These are phyloP conservation scores for Phrynocephalus versicolor DNA, from an alignment of 2,113 vertebrate species.

Conservation along the genomic window DNA sequence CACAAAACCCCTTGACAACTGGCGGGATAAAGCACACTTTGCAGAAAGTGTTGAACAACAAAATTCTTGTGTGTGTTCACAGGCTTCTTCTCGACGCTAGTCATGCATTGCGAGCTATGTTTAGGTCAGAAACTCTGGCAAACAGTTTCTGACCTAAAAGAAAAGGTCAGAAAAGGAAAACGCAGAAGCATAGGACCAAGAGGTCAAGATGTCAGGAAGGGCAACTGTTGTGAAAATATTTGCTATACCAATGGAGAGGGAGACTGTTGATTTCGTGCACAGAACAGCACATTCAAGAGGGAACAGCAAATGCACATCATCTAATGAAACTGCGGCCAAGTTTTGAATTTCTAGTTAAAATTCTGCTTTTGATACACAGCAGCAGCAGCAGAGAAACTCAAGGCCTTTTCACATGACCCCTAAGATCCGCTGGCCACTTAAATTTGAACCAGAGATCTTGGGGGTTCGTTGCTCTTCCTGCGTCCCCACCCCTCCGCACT, in stretches of 20 bases:
- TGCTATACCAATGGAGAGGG: not conserved
- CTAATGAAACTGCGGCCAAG: not conserved
- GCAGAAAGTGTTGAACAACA: not conserved
- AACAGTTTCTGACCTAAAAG: no score
- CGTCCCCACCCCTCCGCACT: no score
- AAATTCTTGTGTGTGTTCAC: not conserved
- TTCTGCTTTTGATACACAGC: no score
- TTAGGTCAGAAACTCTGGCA: slow-evolving; percentile 28
- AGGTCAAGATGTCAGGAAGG: slow-evolving; percentile 13
- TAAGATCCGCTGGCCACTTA: no score
- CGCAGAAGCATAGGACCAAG: not conserved
- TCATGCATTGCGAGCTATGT: not conserved
- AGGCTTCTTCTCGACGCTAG: slow-evolving; percentile 19
- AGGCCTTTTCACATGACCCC: no score
- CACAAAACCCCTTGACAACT: not conserved
- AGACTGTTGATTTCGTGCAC: not conserved
- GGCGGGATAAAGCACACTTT: not conserved
- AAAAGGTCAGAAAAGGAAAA: no score
- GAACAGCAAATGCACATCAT: not conserved
- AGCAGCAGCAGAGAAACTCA: no score
- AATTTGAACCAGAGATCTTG: no score
- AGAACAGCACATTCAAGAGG: slow-evolving; percentile 11
- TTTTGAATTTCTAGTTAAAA: no score
- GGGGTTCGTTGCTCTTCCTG: no score
- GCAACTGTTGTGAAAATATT: not conserved